These are phyloP conservation scores for Mesopsocus fuscifrons DNA, from an alignment of 2,888 invertebrate species.

Conservation along the genomic window DNA sequence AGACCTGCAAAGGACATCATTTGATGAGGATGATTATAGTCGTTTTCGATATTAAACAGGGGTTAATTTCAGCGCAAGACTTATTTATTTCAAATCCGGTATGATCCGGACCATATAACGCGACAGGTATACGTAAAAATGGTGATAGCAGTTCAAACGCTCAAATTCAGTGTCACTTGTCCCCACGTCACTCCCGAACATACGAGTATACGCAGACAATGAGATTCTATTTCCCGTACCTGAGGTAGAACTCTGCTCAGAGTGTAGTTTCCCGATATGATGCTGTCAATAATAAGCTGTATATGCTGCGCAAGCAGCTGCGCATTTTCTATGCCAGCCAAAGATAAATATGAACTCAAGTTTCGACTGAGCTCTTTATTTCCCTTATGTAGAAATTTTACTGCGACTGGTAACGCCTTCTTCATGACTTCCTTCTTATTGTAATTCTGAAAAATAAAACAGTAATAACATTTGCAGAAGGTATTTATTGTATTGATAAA, in stretches of 20 bases:
- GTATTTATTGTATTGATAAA: constrained; percentile 2
- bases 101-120: too few species aligned
- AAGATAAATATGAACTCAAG: constrained; percentile 76
- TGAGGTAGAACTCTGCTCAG: constrained; percentile 75
- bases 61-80: too few species aligned
- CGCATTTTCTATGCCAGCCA: constrained; percentile 83
- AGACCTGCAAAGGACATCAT: constrained; percentile 35
- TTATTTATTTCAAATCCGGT: too few species aligned
- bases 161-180: too few species aligned
- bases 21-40: too few species aligned
- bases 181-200: too few species aligned
- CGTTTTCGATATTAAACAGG: too few species aligned
- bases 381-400: constrained; percentile 77
- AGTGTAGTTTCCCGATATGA: constrained; percentile 76
- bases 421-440: constrained; percentile 57
- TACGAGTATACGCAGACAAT: too few species aligned
- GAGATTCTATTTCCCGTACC: too few species aligned
- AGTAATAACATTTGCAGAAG: too few species aligned
- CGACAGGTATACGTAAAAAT: too few species aligned
- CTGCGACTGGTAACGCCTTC: constrained; percentile 70
- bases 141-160: too few species aligned
- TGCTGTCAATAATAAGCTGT: constrained; percentile 76
- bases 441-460: constrained; percentile 36
- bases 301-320: constrained; percentile 70
- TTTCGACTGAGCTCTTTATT: constrained; percentile 78